Evolutionary conservation across 1,140 invertebrate species (phyloP).

Genomic region (Diuraphis noxia): DNA sequence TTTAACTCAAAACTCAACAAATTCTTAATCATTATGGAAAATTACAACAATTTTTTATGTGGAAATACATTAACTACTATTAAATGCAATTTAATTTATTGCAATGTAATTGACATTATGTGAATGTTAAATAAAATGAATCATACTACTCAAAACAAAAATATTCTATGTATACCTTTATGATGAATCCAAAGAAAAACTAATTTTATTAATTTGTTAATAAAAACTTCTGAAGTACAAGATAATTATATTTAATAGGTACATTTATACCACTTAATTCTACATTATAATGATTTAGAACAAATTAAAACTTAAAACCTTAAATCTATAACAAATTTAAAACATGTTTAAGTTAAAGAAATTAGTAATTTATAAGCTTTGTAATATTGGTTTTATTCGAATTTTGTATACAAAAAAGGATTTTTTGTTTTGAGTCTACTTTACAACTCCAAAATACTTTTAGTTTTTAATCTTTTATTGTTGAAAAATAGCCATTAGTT

Average conservation of each 20-base stretch:
- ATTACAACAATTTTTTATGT: background rate
- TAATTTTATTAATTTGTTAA: background rate
- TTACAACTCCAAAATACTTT: background rate
- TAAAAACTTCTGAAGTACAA: background rate
- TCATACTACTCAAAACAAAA: too few species aligned
- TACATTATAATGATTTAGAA: background rate
- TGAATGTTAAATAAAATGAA: background rate
- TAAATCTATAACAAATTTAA: background rate
- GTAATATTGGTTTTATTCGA: background rate
- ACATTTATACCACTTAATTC: background rate
- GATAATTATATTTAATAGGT: background rate
- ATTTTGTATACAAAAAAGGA: background rate
- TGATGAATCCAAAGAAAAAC: background rate
- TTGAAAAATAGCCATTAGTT: background rate
- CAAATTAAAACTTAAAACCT: background rate
- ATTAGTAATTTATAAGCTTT: background rate
- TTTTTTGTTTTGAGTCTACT: background rate
- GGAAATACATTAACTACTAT: too few species aligned
- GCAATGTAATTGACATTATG: background rate
- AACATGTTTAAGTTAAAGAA: background rate
- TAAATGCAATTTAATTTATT: background rate
- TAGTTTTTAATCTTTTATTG: conserved; percentile 10
- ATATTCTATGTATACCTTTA: background rate
- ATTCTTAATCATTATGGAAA: background rate
- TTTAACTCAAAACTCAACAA: background rate